Evolutionary conservation across 2,797 vertebrate species (phyloP).

Genomic region (Catharus ustulatus): DNA sequence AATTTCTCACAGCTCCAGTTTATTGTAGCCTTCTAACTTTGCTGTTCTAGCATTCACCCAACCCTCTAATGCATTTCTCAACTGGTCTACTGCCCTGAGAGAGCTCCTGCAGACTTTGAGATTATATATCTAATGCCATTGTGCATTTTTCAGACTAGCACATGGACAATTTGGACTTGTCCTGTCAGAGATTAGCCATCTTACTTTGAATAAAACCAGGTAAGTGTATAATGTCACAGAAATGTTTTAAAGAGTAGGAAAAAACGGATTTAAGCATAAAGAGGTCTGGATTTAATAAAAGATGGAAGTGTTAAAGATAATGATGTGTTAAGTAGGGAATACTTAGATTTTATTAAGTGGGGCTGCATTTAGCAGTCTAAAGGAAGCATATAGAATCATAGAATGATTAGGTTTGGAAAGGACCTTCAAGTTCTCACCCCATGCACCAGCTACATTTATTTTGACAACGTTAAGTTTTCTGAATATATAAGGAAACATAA

Average conservation of each 20-base stretch:
- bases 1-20: neutral
- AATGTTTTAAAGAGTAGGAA: neutral
- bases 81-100: neutral
- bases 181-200: neutral
- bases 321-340: neutral
- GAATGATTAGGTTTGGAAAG: neutral
- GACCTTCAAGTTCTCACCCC: neutral
- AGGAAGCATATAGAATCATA: neutral
- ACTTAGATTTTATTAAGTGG: neutral
- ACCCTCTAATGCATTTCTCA: neutral
- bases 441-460: neutral
- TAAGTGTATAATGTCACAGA: neutral
- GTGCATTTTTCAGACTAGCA: neutral
- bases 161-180: accelerated
- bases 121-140: neutral
- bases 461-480: neutral
- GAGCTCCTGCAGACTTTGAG: neutral
- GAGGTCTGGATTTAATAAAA: neutral
- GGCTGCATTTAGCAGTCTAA: neutral
- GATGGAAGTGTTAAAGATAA: neutral
- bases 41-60: neutral
- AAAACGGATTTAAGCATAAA: neutral
- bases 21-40: neutral
- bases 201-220: neutral
- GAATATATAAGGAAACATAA: neutral